A percentile compares a stretch with the other conserved stretches of the same genome.
These are phyloP conservation scores for Thamnophis sirtalis DNA, from an alignment of 2,113 vertebrate species.

Conservation along the genomic window DNA sequence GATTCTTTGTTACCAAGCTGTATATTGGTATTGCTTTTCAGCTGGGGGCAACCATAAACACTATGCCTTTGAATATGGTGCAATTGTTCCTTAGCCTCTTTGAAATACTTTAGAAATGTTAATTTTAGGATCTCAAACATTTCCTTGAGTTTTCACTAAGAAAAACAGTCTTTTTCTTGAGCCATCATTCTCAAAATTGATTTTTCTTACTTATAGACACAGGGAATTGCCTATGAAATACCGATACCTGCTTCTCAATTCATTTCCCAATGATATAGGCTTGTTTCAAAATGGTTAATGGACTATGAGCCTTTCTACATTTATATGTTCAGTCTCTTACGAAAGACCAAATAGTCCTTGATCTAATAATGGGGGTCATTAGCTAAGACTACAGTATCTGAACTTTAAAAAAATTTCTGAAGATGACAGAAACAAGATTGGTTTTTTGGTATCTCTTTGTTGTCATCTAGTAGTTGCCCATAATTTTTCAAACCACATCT, in stretches of 20 bases:
- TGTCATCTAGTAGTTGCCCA: not conserved
- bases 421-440: not conserved
- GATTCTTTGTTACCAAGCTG: slow-evolving; percentile 14
- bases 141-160: not conserved
- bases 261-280: not conserved
- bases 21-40: not conserved
- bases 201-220: not conserved
- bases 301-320: not conserved
- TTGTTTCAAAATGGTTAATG: not conserved
- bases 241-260: not conserved
- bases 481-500: not conserved
- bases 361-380: not conserved
- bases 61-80: not conserved
- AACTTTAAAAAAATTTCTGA: not conserved
- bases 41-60: slow-evolving; percentile 14
- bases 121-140: not conserved
- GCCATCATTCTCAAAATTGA: not conserved
- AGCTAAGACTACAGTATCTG: not conserved
- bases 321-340: not conserved
- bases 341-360: not conserved
- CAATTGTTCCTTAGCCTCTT: not conserved
- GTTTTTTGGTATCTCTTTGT: not conserved
- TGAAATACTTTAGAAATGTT: not conserved
- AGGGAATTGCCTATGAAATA: not conserved
- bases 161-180: not conserved